Base-by-base conservation (phyloP, 2,888 invertebrate genomes). In the Catonia carolina region DNA sequence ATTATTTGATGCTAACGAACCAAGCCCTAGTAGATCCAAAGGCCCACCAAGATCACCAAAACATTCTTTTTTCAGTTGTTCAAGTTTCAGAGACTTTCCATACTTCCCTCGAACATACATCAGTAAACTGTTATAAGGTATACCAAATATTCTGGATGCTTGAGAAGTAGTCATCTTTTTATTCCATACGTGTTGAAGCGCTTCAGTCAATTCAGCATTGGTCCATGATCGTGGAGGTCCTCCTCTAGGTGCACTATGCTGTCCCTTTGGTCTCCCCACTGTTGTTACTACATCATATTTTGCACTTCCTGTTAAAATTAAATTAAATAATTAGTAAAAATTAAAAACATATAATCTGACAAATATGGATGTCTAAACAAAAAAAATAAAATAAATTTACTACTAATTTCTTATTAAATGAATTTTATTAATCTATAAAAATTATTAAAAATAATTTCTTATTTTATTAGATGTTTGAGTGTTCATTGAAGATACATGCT, bases 151-250 rank as follows among this genome's bases (percentile, higher is more conserved):
- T 61, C 92, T 76, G 20, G 90, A 91, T 8, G 92, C 92, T 73
- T 92, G 90, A 69, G 90, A 90, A 42, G 92, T 92, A 61, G 92
- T 92, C 90, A 92, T 92, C 72, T 90, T 91, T 70, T 92, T 91
- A 74, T 91, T 91, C 92, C 92, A 92, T n/a, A 92, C 92, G 73
- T 91, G 90, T 69, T 90, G 90, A 53, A 92, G 78, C 1, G 92
- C 92, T 74, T 91, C 89, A 52, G 92, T 92, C 52, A 92, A 78
- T 69, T 92, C 92, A 35, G 89, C 89, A 74, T 92, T 92, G 61
- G 91, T 92, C 92, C 92, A 92, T 1, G 92, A 92, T 54, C 92
- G 79, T 1, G 92, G 92, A 10, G 92, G 92, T 10, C 92, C 92
- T 20, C 92, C 91, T 64, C 92, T 78, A 20, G 91, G 91, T 36